Conservation (phyloP, 2,113 vertebrate species). For the Pogona vitticeps region DNA sequence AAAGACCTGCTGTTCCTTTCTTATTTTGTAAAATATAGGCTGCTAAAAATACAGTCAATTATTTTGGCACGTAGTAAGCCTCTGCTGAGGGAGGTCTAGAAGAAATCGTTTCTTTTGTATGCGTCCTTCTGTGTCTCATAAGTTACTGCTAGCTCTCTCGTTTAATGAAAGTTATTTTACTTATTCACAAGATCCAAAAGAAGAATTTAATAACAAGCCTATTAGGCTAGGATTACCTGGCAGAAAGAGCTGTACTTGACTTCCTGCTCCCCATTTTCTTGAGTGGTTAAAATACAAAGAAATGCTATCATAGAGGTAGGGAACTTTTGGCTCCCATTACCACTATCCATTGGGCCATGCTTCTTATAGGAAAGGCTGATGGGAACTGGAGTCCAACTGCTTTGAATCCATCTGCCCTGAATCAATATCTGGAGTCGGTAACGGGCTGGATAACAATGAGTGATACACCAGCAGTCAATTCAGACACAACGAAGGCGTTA, state of each 20-base stretch:
- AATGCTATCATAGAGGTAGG: not conserved
- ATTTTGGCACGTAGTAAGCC: constrained; percentile 44
- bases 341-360: not conserved
- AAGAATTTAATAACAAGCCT: not conserved
- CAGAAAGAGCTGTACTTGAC: not conserved
- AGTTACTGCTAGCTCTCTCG: not conserved
- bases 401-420: too few relatives aligned
- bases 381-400: not conserved
- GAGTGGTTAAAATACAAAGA: not conserved
- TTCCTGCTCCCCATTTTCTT: not conserved
- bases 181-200: not conserved
- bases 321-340: not conserved
- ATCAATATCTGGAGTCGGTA: too few relatives aligned
- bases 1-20: constrained; percentile 14
- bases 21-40: constrained; percentile 31
- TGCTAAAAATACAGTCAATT: constrained; percentile 57
- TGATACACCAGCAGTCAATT: too few relatives aligned
- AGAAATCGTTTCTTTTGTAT: constrained; percentile 23
- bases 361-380: not conserved
- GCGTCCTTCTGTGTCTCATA: not conserved
- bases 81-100: constrained; percentile 27
- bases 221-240: not conserved
- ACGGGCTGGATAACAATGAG: too few relatives aligned
- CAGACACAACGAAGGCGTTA: too few relatives aligned
- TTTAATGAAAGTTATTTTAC: not conserved